Conservation (phyloP, 1,140 invertebrate genomes). For the Drosophila repletoides region DNA sequence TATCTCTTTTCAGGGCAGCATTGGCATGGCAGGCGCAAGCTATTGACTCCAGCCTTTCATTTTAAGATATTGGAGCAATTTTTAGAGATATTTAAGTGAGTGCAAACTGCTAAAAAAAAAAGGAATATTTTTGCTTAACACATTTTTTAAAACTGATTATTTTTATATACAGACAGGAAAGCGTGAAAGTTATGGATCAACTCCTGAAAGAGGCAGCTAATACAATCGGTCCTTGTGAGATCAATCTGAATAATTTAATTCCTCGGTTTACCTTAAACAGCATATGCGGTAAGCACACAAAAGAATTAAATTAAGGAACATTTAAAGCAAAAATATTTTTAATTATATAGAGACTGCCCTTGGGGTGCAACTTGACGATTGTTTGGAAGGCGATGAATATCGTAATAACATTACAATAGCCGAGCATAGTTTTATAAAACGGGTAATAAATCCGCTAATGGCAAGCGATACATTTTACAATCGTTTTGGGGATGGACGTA, state of each 20-base stretch:
- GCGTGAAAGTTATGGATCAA: constrained; percentile 55
- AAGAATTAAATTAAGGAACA: background rate
- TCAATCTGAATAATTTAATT: constrained; percentile 84
- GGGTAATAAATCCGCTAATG: constrained; percentile 48
- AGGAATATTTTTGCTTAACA: background rate
- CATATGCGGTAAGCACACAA: constrained; percentile 86
- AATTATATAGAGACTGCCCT: constrained; percentile 88
- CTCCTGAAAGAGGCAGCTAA: constrained; percentile 19
- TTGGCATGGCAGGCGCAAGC: constrained; percentile 90
- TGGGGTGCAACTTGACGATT: constrained; percentile 84
- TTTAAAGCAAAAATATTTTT: background rate
- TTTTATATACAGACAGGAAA: constrained; percentile 76
- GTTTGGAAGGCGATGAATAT: constrained; percentile 50
- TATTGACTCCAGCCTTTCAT: constrained; percentile 94
- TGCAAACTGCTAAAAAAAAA: no score
- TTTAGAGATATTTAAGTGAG: constrained; percentile 86
- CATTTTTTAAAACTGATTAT: background rate
- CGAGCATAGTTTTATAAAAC: constrained; percentile 47
- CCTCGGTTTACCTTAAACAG: constrained; percentile 88
- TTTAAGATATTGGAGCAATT: constrained; percentile 93
- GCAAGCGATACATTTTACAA: constrained; percentile 44
- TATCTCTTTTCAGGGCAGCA: constrained; percentile 82
- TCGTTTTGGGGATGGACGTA: constrained; percentile 32
- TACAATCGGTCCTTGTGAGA: constrained; percentile 26
- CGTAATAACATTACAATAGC: constrained; percentile 45